These are phyloP conservation scores for Scomber scombrus DNA, from an alignment of 2,113 vertebrate genomes.

Conservation along the genomic window DNA sequence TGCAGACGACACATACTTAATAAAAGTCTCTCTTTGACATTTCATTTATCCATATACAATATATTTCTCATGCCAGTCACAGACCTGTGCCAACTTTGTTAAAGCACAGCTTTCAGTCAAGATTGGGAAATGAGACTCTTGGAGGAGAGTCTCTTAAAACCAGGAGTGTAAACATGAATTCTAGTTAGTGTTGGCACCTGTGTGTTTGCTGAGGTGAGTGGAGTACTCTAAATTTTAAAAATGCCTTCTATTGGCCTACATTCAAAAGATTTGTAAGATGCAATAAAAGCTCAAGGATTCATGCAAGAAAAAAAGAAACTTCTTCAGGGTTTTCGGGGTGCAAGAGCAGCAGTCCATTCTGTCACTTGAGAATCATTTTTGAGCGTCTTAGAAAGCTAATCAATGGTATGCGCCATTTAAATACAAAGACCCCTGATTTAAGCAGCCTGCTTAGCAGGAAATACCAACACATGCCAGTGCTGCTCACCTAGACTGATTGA, in stretches of 20 bases:
- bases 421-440: slow-evolving; percentile 51
- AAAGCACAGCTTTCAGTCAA: slow-evolving; percentile 18
- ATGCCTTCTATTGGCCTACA: not conserved
- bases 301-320: slow-evolving; percentile 2
- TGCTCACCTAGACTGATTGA: slow-evolving; percentile 23
- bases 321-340: slow-evolving; percentile 1
- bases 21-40: slow-evolving; percentile 3
- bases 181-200: slow-evolving; percentile 21
- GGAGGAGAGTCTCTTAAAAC: slow-evolving; percentile 20
- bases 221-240: not conserved
- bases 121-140: slow-evolving; percentile 12
- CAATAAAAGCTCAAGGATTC: not conserved
- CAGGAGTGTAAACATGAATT: slow-evolving; percentile 36
- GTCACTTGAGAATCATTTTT: slow-evolving; percentile 23
- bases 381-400: slow-evolving; percentile 49
- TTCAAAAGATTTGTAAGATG: slow-evolving; percentile 29
- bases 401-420: slow-evolving; percentile 37
- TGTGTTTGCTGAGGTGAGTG: slow-evolving; percentile 11
- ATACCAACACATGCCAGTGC: slow-evolving; percentile 27
- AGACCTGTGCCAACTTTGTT: slow-evolving; percentile 42
- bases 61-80: slow-evolving; percentile 28
- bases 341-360: slow-evolving; percentile 36
- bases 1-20: no score
- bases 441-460: slow-evolving; percentile 52
- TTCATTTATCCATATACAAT: slow-evolving; percentile 24